phyloP scores from a whole-genome alignment of 2,113 vertebrate genomes.

The Elephantulus edwardii region DNA sequence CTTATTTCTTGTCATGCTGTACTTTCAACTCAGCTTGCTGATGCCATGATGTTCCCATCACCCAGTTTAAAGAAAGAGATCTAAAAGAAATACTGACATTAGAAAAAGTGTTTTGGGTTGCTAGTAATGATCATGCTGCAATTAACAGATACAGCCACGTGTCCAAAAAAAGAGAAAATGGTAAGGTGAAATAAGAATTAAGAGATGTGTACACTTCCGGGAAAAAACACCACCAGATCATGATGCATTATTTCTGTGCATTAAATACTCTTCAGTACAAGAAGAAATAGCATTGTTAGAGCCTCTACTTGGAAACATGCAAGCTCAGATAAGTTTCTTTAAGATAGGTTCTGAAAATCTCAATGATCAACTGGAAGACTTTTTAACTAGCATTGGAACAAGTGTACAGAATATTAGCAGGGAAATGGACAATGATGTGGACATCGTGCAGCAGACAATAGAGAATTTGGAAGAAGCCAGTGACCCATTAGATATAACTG shows the following conservation, averaged over 20 bases:
- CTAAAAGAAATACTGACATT: slow-evolving; percentile 97
- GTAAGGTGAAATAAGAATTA: slow-evolving; percentile 93
- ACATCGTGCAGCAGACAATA: slow-evolving; percentile 96
- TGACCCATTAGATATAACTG: slow-evolving; percentile 93
- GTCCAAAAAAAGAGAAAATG: slow-evolving; percentile 97
- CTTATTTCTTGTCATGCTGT: slow-evolving; percentile 98
- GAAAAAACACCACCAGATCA: slow-evolving; percentile 99
- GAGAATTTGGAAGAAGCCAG: slow-evolving; percentile 94
- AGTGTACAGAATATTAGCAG: slow-evolving; percentile 98
- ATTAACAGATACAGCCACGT: slow-evolving; percentile 95
- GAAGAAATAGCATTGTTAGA: slow-evolving; percentile 96
- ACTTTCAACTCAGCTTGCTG: slow-evolving; percentile 96
- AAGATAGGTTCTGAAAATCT: slow-evolving; percentile 99
- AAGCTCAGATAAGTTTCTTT: slow-evolving; percentile 99
- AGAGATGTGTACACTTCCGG: slow-evolving; percentile 98
- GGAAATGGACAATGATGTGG: slow-evolving; percentile 96
- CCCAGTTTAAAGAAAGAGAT: slow-evolving; percentile 98
- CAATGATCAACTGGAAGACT: slow-evolving; percentile 95
- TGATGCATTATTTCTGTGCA: slow-evolving; percentile 99
- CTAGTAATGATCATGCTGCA: slow-evolving; percentile 95
- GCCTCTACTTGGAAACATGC: slow-evolving; percentile 98
- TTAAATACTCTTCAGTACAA: slow-evolving; percentile 98
- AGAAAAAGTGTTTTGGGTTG: slow-evolving; percentile 98
- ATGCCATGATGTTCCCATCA: slow-evolving; percentile 99
- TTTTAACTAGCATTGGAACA: slow-evolving; percentile 96